Evolutionary conservation across 2,113 vertebrate genomes (phyloP).

Genomic region (Tauraco erythrolophus): DNA sequence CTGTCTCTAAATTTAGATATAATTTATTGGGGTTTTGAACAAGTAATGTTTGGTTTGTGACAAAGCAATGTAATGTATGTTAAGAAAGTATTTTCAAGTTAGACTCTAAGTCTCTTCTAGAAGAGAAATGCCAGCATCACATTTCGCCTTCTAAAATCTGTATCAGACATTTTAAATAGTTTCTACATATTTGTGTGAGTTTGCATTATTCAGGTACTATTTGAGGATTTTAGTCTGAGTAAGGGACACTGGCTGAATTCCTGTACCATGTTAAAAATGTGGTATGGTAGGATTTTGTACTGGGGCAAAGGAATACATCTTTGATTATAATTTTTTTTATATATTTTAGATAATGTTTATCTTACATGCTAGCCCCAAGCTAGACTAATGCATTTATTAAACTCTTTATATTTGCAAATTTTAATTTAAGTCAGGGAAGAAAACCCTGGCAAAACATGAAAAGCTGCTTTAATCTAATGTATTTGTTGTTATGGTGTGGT

Average conservation of each 20-base stretch:
- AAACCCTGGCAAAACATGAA: background rate
- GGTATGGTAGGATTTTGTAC: background rate
- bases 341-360: background rate
- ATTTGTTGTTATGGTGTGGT: background rate
- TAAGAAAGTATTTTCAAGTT: background rate
- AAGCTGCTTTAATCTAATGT: slow-evolving; percentile 18
- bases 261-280: background rate
- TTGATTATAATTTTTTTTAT: background rate
- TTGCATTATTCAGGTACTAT: background rate
- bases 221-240: background rate
- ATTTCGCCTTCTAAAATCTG: background rate
- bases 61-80: background rate
- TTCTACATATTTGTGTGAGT: background rate
- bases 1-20: background rate
- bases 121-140: background rate
- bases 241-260: background rate
- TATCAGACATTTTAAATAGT: background rate
- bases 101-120: background rate
- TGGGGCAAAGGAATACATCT: background rate
- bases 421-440: slow-evolving; percentile 15
- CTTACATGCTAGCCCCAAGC: background rate
- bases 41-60: background rate
- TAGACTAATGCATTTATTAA: slow-evolving; percentile 2
- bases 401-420: slow-evolving; percentile 10
- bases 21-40: background rate